Percentiles rank a stretch among this genome's conserved stretches.
These are phyloP conservation scores for Junonia oenone DNA, from an alignment of 2,888 invertebrate genomes.

Conservation along the genomic window DNA sequence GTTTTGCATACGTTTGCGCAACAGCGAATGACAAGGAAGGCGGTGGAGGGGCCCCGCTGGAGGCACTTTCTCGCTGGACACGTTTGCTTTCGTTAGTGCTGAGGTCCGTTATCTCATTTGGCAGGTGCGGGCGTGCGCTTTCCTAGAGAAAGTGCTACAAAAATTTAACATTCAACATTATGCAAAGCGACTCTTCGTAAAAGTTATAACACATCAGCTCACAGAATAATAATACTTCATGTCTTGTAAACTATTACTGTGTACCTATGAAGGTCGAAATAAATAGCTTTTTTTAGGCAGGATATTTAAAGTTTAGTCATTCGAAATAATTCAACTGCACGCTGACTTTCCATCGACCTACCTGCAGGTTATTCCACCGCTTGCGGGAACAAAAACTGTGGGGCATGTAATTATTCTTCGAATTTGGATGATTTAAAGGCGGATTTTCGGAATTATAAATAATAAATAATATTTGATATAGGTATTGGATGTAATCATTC, in stretches of 20 bases:
- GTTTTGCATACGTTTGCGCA: slow-evolving; percentile 64
- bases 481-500: background rate
- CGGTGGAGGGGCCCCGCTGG: slow-evolving; percentile 37
- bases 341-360: slow-evolving; percentile 68
- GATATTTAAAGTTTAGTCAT: slow-evolving; percentile 46
- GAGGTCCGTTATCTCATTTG: slow-evolving; percentile 72
- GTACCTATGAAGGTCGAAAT: background rate
- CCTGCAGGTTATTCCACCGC: slow-evolving; percentile 67
- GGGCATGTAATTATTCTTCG: slow-evolving; percentile 44
- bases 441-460: slow-evolving; percentile 2
- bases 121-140: slow-evolving; percentile 64
- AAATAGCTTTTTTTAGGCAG: slow-evolving; percentile 8
- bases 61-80: slow-evolving; percentile 68
- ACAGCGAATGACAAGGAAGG: slow-evolving; percentile 66
- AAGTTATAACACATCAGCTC: slow-evolving; percentile 6
- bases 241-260: background rate
- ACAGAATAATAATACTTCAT: slow-evolving; percentile 3
- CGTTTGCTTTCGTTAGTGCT: slow-evolving; percentile 74
- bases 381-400: slow-evolving; percentile 56
- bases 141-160: slow-evolving; percentile 70
- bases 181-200: slow-evolving; percentile 44
- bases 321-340: slow-evolving; percentile 45
- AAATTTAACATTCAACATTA: slow-evolving; percentile 55
- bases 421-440: slow-evolving; percentile 34
- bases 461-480: background rate